These are phyloP conservation scores for Ceyx margarethae DNA, from an alignment of 2,113 vertebrate genomes.

Conservation along the genomic window DNA sequence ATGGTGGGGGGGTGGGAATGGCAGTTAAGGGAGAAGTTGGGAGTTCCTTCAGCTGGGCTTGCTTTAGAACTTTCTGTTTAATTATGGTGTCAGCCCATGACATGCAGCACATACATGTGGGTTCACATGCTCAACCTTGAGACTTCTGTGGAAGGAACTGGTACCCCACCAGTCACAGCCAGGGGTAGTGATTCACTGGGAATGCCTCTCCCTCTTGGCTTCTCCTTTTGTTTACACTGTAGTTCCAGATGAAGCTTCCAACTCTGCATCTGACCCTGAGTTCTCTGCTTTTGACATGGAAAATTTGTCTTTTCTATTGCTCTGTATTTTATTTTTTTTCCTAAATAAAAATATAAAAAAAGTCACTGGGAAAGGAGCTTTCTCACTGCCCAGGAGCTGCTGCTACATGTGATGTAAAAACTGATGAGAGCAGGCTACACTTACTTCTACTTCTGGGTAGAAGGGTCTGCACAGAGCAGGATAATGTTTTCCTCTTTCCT, in stretches of 20 bases:
- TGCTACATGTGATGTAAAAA: neutral
- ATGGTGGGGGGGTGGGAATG: neutral
- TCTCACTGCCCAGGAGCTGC: neutral
- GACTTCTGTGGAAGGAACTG: neutral
- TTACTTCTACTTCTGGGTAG: neutral
- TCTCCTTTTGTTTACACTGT: neutral
- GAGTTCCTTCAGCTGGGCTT: neutral
- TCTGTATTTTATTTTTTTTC: neutral
- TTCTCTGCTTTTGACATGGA: neutral
- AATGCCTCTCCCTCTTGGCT: neutral
- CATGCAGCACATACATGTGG: neutral
- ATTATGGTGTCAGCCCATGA: neutral
- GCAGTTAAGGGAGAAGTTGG: neutral
- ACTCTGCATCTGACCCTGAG: neutral
- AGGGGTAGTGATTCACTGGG: neutral
- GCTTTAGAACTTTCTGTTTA: neutral
- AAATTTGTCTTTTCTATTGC: neutral
- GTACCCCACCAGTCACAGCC: neutral
- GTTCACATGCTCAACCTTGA: neutral
- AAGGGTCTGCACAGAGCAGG: neutral
- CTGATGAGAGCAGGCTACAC: neutral
- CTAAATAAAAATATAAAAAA: neutral
- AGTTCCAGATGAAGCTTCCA: neutral
- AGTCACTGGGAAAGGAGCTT: neutral
- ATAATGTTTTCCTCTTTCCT: neutral